A percentile compares a stretch with the other conserved stretches of the same genome.
These are phyloP conservation scores for Xiphorhynchus elegans DNA, from an alignment of 2,113 vertebrate species.

Conservation along the genomic window DNA sequence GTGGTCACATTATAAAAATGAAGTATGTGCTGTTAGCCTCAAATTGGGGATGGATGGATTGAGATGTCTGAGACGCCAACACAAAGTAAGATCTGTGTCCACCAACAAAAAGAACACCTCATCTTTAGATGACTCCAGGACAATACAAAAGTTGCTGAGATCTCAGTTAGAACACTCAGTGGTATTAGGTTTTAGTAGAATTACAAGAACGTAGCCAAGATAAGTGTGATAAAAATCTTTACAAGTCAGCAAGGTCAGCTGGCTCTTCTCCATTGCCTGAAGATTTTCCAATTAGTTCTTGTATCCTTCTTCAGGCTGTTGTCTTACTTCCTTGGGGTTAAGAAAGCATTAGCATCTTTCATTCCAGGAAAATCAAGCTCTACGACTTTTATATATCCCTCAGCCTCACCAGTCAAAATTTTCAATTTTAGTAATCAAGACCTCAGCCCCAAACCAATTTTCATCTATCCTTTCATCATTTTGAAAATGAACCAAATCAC, in stretches of 20 bases:
- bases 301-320: neutral
- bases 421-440: neutral
- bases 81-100: neutral
- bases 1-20: neutral
- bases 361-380: neutral
- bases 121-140: neutral
- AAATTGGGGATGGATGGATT: neutral
- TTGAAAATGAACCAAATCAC: neutral
- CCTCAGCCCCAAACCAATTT: neutral
- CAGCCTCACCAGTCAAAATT: neutral
- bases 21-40: neutral
- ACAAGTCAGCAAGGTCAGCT: neutral
- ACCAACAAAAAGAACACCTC: neutral
- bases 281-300: neutral
- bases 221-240: constrained; percentile 5
- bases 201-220: neutral
- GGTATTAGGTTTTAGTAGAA: neutral
- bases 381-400: neutral
- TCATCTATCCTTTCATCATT: neutral
- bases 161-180: neutral
- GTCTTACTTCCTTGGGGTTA: neutral
- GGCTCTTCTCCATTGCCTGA: neutral
- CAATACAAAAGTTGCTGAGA: neutral
- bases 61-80: neutral
- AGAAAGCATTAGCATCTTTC: neutral